phyloP scores from a whole-genome alignment of 2,888 invertebrate species.

The Rhopalosiphum nymphaeae region DNA sequence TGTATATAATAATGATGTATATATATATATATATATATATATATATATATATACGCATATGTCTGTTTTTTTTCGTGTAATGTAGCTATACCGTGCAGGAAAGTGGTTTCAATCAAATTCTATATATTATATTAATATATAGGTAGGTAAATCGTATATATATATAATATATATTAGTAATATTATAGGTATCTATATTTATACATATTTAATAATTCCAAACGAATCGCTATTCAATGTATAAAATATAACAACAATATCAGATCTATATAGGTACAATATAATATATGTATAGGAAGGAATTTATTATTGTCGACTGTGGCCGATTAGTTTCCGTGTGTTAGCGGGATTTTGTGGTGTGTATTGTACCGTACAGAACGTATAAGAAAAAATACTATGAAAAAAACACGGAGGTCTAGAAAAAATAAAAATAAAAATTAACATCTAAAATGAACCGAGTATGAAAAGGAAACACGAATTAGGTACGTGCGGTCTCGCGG shows the following conservation, averaged over 20 bases:
- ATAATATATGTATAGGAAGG: not conserved
- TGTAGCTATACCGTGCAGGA: not conserved
- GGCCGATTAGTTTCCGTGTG: slow-evolving; percentile 6
- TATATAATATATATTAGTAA: not conserved
- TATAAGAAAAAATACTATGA: not conserved
- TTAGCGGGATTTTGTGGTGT: slow-evolving; percentile 9
- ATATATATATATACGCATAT: not conserved
- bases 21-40: not conserved
- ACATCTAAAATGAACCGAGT: slow-evolving; percentile 52
- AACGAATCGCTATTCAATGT: not conserved
- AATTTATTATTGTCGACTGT: not conserved
- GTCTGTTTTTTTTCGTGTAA: too few relatives aligned
- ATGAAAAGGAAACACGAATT: slow-evolving; percentile 59
- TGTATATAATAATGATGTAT: not conserved
- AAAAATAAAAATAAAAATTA: slow-evolving; percentile 27
- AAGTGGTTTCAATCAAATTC: slow-evolving; percentile 29
- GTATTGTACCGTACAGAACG: not conserved
- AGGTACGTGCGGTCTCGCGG: slow-evolving; percentile 35
- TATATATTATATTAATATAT: too few relatives aligned
- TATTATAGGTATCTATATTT: not conserved
- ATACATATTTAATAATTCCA: not conserved
- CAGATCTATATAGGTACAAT: not conserved
- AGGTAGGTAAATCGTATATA: not conserved
- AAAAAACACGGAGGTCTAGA: not conserved
- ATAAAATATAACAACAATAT: not conserved